Evolutionary conservation across 1,140 invertebrate species (phyloP).

Genomic region (Lepidotrigona ventralis): DNA sequence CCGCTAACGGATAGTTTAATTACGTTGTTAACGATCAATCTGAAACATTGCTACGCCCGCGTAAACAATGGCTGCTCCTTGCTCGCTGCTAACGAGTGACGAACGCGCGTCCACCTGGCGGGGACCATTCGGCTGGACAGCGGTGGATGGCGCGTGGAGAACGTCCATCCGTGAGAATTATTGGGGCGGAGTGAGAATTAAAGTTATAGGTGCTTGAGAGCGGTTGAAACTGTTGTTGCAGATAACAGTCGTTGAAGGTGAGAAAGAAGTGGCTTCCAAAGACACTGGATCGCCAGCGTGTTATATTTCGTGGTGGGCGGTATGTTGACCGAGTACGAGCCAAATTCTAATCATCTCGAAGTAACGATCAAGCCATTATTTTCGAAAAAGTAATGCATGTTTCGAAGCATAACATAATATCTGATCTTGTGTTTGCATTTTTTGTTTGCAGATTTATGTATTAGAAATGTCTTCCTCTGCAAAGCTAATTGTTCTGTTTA

Average conservation of each 20-base stretch:
- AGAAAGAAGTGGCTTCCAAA: no score
- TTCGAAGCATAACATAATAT: no score
- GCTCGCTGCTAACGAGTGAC: slow-evolving; percentile 44
- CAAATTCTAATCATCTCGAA: no score
- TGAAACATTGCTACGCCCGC: slow-evolving; percentile 26
- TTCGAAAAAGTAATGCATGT: no score
- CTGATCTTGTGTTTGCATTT: no score
- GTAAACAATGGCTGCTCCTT: slow-evolving; percentile 46
- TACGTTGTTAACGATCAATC: slow-evolving; percentile 67
- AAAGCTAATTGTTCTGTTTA: no score
- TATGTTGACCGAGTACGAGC: no score
- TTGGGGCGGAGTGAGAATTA: neutral
- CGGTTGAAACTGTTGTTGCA: neutral
- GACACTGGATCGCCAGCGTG: neutral
- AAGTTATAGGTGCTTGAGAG: slow-evolving; percentile 5
- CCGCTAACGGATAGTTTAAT: slow-evolving; percentile 70
- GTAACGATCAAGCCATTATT: no score
- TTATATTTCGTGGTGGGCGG: no score
- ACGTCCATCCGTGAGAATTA: neutral
- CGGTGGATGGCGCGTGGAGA: neutral
- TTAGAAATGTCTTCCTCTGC: no score
- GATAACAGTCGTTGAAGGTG: neutral
- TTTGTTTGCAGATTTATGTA: no score
- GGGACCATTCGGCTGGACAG: neutral
- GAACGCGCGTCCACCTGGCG: neutral